Conservation (phyloP, 2,797 vertebrate species). For the Graptemys geographica region DNA sequence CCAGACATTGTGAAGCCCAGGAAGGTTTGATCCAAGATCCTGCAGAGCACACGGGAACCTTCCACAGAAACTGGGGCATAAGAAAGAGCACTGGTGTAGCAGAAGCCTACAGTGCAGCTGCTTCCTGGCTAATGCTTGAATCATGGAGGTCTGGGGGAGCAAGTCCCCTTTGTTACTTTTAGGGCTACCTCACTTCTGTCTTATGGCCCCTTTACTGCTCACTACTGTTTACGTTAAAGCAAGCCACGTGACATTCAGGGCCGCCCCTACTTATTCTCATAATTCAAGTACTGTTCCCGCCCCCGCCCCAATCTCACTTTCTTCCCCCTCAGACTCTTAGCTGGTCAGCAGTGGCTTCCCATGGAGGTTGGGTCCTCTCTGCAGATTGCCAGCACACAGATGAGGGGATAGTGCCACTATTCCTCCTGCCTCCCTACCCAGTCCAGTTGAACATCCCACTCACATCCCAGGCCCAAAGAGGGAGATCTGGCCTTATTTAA, state of each 20-base stretch:
- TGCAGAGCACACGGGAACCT: not conserved
- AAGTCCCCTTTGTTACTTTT: not conserved
- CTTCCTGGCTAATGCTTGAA: not conserved
- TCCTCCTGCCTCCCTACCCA: not conserved
- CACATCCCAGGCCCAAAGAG: not conserved
- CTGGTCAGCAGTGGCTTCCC: not conserved
- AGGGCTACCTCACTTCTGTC: not conserved
- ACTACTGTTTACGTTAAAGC: not conserved
- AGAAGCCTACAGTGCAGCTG: not conserved
- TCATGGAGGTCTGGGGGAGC: not conserved
- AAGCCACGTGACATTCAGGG: not conserved
- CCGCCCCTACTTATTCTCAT: not conserved
- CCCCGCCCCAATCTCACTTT: not conserved
- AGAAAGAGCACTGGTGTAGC: not conserved
- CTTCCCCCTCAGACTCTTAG: not conserved
- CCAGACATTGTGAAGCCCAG: not conserved
- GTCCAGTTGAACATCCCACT: fast-evolving
- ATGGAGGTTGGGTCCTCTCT: not conserved
- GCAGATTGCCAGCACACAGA: not conserved
- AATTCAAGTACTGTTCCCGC: not conserved
- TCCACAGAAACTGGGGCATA: not conserved
- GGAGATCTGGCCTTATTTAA: not conserved
- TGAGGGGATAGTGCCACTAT: fast-evolving
- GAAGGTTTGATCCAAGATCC: not conserved
- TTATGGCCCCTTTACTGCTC: not conserved